Percentiles rank a stretch among this genome's conserved stretches.
phyloP scores from a whole-genome alignment of 2,888 invertebrate genomes.

The Graphium colonna region DNA sequence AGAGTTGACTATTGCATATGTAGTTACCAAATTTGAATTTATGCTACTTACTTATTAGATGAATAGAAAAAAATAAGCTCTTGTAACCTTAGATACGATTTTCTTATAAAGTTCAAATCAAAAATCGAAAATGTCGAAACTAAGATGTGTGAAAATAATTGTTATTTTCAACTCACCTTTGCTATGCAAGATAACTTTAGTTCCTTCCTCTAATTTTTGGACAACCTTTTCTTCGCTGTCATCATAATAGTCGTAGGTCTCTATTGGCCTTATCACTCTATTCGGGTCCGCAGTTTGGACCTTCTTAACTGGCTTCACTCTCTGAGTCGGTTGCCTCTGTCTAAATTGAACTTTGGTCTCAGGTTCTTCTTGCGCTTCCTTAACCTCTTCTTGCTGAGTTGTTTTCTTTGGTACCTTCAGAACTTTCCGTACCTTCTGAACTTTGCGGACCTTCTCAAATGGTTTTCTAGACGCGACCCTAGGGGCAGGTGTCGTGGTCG shows the following conservation, averaged over 20 bases:
- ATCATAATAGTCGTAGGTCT: conserved; percentile 86
- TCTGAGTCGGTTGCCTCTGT: conserved; percentile 6
- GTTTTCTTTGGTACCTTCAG: conserved; percentile 16
- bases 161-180: conserved; percentile 63
- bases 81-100: no score
- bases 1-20: no score
- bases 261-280: conserved; percentile 52
- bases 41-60: no score
- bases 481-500: conserved; percentile 26
- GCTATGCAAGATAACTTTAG: conserved; percentile 77
- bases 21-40: no score
- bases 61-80: no score
- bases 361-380: conserved; percentile 2
- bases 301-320: conserved; percentile 30
- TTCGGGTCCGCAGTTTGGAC: conserved; percentile 38
- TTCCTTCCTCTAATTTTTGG: conserved; percentile 67
- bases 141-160: no score
- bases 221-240: conserved; percentile 80
- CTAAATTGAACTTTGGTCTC: not conserved
- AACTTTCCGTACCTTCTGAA: conserved; percentile 17
- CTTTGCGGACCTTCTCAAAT: conserved; percentile 46
- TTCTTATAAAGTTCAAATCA: no score
- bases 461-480: conserved; percentile 43
- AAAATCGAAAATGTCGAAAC: no score
- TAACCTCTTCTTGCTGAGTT: not conserved